A percentile compares a stretch with the other conserved stretches of the same genome.
Conservation (phyloP, 2,113 vertebrate genomes). For the Psophia crepitans region DNA sequence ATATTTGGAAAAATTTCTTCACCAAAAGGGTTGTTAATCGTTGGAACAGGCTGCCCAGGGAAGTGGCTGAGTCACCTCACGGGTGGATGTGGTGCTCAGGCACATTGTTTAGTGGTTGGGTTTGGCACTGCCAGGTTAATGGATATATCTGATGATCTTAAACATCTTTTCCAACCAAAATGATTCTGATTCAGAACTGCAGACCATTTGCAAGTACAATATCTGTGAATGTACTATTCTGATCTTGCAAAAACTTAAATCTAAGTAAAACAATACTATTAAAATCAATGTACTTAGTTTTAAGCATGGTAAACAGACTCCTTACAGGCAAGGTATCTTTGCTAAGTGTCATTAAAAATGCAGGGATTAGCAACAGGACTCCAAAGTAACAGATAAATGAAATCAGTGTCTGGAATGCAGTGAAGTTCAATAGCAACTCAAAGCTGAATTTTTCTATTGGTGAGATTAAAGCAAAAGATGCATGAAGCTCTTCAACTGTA, state of each 20-base stretch:
- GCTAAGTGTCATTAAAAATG: neutral
- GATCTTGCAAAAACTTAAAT: neutral
- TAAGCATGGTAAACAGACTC: neutral
- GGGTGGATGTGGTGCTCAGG: no score
- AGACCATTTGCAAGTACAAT: neutral
- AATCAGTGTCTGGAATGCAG: neutral
- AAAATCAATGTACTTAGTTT: neutral
- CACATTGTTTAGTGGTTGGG: no score
- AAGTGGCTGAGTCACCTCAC: no score
- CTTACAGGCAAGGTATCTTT: neutral
- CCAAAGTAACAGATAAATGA: neutral
- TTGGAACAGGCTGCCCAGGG: no score
- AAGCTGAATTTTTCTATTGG: neutral
- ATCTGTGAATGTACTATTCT: neutral
- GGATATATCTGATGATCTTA: no score
- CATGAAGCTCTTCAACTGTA: neutral
- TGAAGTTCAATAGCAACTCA: neutral
- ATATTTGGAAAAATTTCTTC: no score
- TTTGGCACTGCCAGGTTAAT: no score
- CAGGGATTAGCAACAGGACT: neutral
- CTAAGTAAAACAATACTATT: neutral
- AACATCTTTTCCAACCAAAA: no score
- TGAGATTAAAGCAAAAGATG: neutral
- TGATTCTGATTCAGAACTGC: neutral
- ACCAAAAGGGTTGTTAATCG: no score